Conservation (phyloP, 1,140 invertebrate species). For the Vollenhovia emeryi region DNA sequence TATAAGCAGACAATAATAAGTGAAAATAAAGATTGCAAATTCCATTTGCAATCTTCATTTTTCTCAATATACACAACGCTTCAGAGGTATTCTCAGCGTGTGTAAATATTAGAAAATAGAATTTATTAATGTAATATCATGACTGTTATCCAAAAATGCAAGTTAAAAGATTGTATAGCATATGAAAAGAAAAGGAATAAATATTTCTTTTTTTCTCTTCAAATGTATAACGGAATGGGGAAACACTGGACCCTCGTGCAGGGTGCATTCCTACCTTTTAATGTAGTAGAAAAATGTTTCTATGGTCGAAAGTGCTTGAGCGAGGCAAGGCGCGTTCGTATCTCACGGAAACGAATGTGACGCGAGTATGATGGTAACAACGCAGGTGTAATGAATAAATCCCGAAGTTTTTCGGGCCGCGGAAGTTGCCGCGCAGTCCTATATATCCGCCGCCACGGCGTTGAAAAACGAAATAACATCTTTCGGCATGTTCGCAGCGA, state of each 20-base stretch:
- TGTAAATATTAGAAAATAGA: not conserved
- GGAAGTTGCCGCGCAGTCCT: conserved; percentile 20
- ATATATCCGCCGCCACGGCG: not conserved
- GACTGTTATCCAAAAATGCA: not conserved
- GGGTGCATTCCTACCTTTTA: conserved; percentile 67
- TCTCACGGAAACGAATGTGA: conserved; percentile 68
- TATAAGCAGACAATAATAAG: not conserved
- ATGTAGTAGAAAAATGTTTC: conserved; percentile 70
- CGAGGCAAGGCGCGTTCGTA: conserved; percentile 51
- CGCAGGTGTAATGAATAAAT: conserved; percentile 70
- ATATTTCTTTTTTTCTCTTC: not conserved
- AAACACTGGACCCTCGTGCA: conserved; percentile 35
- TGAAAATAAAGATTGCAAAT: not conserved
- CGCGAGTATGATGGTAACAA: conserved; percentile 66
- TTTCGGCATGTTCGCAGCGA: not conserved
- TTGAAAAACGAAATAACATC: conserved; percentile 54
- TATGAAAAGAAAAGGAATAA: conserved; percentile 32
- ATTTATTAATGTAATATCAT: not conserved
- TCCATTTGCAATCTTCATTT: not conserved
- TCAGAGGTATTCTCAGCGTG: not conserved
- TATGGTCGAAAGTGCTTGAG: conserved; percentile 46
- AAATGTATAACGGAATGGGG: not conserved
- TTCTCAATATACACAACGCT: not conserved
- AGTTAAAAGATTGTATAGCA: conserved; percentile 33
- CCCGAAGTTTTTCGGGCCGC: conserved; percentile 57